A percentile compares a stretch with the other conserved stretches of the same genome.
Conservation (phyloP, 2,888 invertebrate genomes). For the Limenitis camilla region DNA sequence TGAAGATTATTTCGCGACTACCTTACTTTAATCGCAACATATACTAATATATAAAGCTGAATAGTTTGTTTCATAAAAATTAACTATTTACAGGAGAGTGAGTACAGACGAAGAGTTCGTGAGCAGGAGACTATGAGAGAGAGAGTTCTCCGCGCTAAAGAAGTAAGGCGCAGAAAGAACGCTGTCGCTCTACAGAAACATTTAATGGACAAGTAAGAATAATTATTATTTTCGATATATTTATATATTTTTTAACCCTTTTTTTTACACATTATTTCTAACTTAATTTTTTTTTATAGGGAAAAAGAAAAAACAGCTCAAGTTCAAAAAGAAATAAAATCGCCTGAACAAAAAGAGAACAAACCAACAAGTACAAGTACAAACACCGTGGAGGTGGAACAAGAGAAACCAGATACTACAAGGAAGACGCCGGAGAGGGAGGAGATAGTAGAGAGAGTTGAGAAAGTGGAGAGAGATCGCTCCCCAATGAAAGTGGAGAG, state of each 20-base stretch:
- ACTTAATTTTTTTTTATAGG: constrained; percentile 28
- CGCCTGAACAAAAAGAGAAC: constrained; percentile 9
- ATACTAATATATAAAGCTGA: too few species aligned
- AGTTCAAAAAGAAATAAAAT: constrained; percentile 16
- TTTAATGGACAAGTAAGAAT: constrained; percentile 37
- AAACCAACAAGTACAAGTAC: constrained; percentile 19
- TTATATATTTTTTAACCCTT: too few species aligned
- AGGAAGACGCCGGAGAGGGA: constrained; percentile 38
- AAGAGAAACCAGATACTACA: constrained; percentile 42
- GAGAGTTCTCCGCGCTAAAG: constrained; percentile 61
- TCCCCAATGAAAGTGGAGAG: constrained; percentile 39
- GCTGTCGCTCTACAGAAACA: constrained; percentile 47
- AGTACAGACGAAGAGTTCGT: constrained; percentile 54
- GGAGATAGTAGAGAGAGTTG: constrained; percentile 15
- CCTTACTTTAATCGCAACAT: too few species aligned
- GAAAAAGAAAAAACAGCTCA: constrained; percentile 38
- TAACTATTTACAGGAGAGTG: constrained; percentile 46
- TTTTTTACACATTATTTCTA: too few species aligned
- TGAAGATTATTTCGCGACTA: too few species aligned
- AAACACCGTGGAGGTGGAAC: constrained; percentile 22
- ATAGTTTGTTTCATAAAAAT: not conserved
- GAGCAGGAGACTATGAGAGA: constrained; percentile 63
- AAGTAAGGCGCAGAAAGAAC: constrained; percentile 53
- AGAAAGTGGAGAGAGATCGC: constrained; percentile 30
- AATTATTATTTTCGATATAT: too few species aligned